Conservation (phyloP, 2,888 invertebrate genomes). For the Agapetus fuscipes region DNA sequence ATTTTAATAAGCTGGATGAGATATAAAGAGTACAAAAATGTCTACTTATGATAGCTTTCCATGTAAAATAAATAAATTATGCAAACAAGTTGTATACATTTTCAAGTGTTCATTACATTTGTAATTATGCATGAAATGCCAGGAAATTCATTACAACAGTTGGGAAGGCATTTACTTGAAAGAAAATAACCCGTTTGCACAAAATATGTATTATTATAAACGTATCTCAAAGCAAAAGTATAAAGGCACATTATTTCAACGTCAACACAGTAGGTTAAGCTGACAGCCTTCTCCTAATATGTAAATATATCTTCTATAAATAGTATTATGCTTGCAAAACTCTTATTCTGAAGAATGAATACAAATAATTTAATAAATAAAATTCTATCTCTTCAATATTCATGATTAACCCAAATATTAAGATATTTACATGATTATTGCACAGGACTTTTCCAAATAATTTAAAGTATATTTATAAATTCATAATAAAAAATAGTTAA, state of each 20-base stretch:
- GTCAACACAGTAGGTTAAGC: slow-evolving; percentile 6
- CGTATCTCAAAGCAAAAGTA: slow-evolving; percentile 20
- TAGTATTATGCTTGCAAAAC: neutral
- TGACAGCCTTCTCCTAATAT: slow-evolving; percentile 12
- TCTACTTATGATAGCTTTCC: no score
- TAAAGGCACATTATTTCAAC: slow-evolving; percentile 21
- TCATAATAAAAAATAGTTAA: neutral
- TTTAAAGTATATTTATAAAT: neutral
- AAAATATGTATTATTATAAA: slow-evolving; percentile 14
- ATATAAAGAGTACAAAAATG: no score
- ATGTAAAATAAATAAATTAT: no score
- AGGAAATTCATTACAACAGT: no score
- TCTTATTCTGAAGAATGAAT: slow-evolving; percentile 2
- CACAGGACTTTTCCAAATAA: slow-evolving; percentile 2
- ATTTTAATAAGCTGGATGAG: no score
- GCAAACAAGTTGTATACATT: no score
- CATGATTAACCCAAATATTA: neutral
- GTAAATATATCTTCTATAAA: neutral
- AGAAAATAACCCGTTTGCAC: no score
- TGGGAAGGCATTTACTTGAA: no score
- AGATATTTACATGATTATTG: slow-evolving; percentile 2
- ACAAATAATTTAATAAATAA: neutral
- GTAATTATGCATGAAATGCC: no score
- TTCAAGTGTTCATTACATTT: no score
- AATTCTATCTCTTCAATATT: no score